phyloP scores from a whole-genome alignment of 2,113 vertebrate genomes.

The Psilopsiagon aymara region DNA sequence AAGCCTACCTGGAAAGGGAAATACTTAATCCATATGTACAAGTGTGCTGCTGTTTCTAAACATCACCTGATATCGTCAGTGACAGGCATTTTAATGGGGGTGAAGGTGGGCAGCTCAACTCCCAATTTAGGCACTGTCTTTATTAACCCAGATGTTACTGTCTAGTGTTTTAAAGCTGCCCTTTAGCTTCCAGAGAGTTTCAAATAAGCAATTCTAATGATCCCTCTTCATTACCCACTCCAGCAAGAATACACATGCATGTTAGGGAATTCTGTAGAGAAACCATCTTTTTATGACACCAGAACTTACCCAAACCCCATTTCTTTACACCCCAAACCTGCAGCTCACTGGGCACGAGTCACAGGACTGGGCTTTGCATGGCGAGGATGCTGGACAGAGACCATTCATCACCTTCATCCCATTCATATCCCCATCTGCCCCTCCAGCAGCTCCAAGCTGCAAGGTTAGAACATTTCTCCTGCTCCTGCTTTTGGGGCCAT shows the following conservation, averaged over 20 bases:
- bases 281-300: not conserved
- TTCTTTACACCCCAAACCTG: not conserved
- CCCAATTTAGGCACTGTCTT: not conserved
- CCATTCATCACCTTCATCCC: not conserved
- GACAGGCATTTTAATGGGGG: fast-evolving
- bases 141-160: not conserved
- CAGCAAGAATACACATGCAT: not conserved
- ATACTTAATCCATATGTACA: not conserved
- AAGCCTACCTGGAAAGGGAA: not conserved
- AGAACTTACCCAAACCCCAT: not conserved
- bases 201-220: conserved; percentile 43
- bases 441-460: not conserved
- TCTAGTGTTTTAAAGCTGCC: conserved; percentile 4
- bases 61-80: not conserved
- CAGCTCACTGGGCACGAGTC: fast-evolving
- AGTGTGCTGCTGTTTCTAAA: not conserved
- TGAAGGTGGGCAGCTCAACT: not conserved
- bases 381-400: not conserved
- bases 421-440: not conserved
- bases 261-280: not conserved
- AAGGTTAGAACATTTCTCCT: not conserved
- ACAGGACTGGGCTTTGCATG: fast-evolving
- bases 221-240: conserved; percentile 19
- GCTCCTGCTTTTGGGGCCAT: fast-evolving
- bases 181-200: conserved; percentile 30